Percentiles rank a stretch among this genome's conserved stretches.
phyloP scores from a whole-genome alignment of 2,888 invertebrate genomes.

The Corythucha ciliata region DNA sequence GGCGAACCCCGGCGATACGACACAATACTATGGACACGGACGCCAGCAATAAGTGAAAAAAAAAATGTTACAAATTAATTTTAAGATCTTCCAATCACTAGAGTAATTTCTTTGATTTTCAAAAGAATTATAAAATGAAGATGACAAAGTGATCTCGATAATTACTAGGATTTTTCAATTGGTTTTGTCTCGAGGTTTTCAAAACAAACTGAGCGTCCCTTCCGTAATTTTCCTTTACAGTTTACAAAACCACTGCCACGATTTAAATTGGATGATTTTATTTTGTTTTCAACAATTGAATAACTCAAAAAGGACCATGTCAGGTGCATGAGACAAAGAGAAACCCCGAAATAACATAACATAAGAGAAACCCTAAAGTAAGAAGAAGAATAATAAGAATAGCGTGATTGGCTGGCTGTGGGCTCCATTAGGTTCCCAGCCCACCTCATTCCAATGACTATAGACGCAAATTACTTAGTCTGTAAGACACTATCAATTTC shows the following conservation, averaged over 20 bases:
- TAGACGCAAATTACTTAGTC: too few relatives aligned
- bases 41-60: too few relatives aligned
- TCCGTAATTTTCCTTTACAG: not conserved
- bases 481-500: too few relatives aligned
- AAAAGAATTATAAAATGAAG: not conserved
- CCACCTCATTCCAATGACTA: too few relatives aligned
- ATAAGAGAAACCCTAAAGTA: too few relatives aligned
- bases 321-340: too few relatives aligned
- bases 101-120: not conserved
- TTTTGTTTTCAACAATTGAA: not conserved
- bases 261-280: not conserved
- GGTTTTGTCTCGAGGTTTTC: not conserved
- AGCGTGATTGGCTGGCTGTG: not conserved
- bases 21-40: conserved; percentile 29
- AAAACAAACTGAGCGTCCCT: not conserved
- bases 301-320: too few relatives aligned
- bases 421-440: not conserved
- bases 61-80: not conserved
- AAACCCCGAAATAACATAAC: too few relatives aligned
- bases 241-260: not conserved
- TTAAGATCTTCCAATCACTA: not conserved
- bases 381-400: not conserved
- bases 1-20: conserved; percentile 48
- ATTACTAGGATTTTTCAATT: not conserved
- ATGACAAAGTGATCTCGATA: not conserved